These are phyloP conservation scores for Atethmia centrago DNA, from an alignment of 2,888 invertebrate species.

Conservation along the genomic window DNA sequence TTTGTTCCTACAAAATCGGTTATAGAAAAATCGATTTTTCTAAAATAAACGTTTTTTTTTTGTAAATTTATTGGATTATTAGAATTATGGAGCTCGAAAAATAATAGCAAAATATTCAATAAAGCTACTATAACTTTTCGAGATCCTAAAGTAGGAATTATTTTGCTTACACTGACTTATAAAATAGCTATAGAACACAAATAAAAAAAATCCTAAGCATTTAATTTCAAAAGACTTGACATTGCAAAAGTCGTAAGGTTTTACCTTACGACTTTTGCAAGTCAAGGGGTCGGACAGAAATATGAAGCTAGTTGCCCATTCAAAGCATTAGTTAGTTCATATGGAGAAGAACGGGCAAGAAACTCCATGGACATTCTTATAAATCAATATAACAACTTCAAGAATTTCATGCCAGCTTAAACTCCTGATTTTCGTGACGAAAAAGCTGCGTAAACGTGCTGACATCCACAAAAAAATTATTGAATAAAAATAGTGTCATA, in stretches of 20 bases:
- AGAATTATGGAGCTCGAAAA: too few species aligned
- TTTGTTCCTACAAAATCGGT: too few species aligned
- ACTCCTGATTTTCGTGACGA: neutral
- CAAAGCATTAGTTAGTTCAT: neutral
- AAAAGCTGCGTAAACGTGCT: neutral
- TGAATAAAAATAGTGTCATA: neutral
- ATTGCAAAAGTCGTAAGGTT: too few species aligned
- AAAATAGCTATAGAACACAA: neutral
- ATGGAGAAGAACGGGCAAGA: neutral
- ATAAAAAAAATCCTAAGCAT: neutral
- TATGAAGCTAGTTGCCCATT: neutral
- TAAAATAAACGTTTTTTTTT: too few species aligned
- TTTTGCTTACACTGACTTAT: neutral
- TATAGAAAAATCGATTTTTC: too few species aligned
- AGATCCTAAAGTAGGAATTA: neutral
- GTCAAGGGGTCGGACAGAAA: too few species aligned
- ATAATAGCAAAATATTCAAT: too few species aligned
- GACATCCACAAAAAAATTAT: neutral
- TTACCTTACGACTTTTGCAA: too few species aligned
- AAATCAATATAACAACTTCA: too few species aligned
- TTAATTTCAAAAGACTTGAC: too few species aligned
- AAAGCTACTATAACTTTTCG: neutral
- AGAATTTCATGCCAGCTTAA: too few species aligned
- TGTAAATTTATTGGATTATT: too few species aligned
- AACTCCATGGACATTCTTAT: neutral